These are phyloP conservation scores for Magallana angulata DNA, from an alignment of 1,140 invertebrate genomes.

Conservation along the genomic window DNA sequence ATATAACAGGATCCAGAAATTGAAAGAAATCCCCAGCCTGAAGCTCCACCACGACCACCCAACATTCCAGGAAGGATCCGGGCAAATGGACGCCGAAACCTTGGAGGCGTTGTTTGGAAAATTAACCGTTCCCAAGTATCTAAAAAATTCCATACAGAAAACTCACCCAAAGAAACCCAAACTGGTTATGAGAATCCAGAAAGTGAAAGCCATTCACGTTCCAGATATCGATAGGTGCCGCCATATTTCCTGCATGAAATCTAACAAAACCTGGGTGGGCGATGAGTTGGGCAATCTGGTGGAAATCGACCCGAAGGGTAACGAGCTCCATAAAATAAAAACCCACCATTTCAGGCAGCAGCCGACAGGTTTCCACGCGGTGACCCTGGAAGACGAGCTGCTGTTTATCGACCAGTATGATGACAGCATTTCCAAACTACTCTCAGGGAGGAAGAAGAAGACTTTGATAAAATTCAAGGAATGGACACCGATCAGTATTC, in stretches of 20 bases:
- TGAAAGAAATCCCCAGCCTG: not conserved
- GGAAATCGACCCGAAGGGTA: conserved; percentile 8
- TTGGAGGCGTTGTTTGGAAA: conserved; percentile 18
- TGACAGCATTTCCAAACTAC: conserved; percentile 11
- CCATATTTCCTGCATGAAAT: conserved; percentile 23
- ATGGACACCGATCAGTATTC: conserved; percentile 22
- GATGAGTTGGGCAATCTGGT: conserved; percentile 10
- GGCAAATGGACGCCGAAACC: not conserved
- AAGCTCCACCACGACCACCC: not conserved
- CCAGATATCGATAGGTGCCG: conserved; percentile 10
- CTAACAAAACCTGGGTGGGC: not conserved
- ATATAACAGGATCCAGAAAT: conserved; percentile 5
- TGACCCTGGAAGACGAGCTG: not conserved
- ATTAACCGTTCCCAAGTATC: not conserved
- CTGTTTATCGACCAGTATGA: conserved; percentile 14
- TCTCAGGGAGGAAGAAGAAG: not conserved
- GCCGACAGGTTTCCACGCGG: not conserved
- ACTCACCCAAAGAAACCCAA: not conserved
- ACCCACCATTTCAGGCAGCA: conserved; percentile 8
- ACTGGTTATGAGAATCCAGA: not conserved
- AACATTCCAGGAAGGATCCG: not conserved
- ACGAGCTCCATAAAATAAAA: not conserved
- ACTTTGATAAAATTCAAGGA: not conserved
- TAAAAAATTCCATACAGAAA: not conserved
- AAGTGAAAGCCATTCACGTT: conserved; percentile 20